Percentiles rank a stretch among this genome's conserved stretches.
phyloP scores from a whole-genome alignment of 2,113 vertebrate species.

The Brevimyrus niger region DNA sequence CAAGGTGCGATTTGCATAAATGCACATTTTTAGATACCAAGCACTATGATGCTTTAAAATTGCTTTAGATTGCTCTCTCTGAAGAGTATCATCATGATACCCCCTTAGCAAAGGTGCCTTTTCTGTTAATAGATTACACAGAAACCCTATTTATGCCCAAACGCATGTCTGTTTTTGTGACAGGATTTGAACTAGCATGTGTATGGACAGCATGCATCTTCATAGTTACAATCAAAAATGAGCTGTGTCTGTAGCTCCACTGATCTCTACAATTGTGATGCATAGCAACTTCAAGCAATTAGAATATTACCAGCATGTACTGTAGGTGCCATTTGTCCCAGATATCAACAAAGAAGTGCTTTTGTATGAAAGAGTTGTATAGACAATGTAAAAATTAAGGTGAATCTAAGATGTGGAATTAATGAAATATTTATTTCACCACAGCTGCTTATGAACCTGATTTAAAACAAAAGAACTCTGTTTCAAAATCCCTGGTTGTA shows the following conservation, averaged over 20 bases:
- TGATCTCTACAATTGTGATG: neutral
- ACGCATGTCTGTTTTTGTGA: neutral
- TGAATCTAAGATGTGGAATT: neutral
- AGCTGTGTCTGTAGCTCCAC: too few species aligned
- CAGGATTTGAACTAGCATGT: neutral
- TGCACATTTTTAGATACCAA: constrained; percentile 10
- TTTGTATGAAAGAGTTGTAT: neutral
- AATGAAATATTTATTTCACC: neutral
- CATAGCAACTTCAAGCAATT: neutral
- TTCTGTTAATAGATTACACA: neutral
- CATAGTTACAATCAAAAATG: neutral
- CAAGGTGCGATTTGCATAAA: constrained; percentile 17
- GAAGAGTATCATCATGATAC: neutral
- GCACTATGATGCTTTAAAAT: constrained; percentile 7
- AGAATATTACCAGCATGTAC: neutral
- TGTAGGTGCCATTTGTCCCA: neutral
- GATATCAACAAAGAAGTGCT: neutral
- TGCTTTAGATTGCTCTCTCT: neutral
- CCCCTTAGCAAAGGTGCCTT: neutral
- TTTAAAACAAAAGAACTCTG: neutral
- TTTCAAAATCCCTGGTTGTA: neutral
- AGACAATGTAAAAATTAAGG: neutral
- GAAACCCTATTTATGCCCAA: neutral
- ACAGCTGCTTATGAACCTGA: neutral
- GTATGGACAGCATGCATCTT: neutral